phyloP scores from a whole-genome alignment of 1,140 invertebrate genomes.

The Microplitis mediator region DNA sequence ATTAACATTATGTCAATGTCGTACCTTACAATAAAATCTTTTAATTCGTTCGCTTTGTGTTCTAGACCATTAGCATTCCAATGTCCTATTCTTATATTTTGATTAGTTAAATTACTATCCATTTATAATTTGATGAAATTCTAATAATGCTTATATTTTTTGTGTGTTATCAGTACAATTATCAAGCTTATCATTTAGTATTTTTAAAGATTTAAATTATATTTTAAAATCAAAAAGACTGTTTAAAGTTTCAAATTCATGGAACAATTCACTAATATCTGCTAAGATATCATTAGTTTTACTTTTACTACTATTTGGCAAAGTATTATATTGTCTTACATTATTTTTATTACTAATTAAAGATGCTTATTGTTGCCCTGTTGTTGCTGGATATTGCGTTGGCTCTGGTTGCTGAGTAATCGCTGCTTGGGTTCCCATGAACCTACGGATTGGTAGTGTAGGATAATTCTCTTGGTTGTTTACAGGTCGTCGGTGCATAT shows the following conservation, averaged over 20 bases:
- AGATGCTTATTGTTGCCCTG: too few species aligned
- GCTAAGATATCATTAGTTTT: too few species aligned
- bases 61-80: constrained; percentile 24
- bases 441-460: too few species aligned
- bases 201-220: constrained; percentile 1
- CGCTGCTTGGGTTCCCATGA: too few species aligned
- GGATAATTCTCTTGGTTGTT: too few species aligned
- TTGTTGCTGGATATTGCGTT: too few species aligned
- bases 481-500: background rate
- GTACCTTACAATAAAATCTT: background rate
- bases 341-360: background rate
- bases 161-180: background rate
- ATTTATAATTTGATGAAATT: background rate
- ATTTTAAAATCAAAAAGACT: background rate
- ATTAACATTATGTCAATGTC: constrained; percentile 15
- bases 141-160: background rate
- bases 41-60: background rate
- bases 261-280: background rate
- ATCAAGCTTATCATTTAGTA: background rate
- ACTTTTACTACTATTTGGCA: too few species aligned
- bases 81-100: constrained; percentile 15
- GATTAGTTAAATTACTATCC: background rate
- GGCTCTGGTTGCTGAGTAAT: too few species aligned
- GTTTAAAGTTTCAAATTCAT: background rate
- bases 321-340: too few species aligned